Conservation (phyloP, 2,888 invertebrate genomes). For the Epirrhoe tristata region DNA sequence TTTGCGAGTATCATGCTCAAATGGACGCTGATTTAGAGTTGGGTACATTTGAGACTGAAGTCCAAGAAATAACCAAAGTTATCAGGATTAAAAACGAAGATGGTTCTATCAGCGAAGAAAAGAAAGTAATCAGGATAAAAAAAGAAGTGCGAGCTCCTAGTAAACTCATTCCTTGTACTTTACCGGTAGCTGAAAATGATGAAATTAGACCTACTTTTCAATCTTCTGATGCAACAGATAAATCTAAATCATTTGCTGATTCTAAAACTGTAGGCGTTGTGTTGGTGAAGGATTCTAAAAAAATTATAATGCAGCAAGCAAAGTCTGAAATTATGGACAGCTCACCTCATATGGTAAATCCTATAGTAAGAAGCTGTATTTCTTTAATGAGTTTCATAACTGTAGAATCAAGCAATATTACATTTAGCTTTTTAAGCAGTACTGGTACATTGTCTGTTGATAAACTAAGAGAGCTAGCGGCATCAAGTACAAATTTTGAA, state of each 20-base stretch:
- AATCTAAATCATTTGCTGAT: slow-evolving; percentile 3
- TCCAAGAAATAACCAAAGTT: slow-evolving; percentile 55
- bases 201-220: neutral
- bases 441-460: slow-evolving; percentile 5
- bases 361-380: slow-evolving; percentile 12
- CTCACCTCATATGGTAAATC: slow-evolving; percentile 3
- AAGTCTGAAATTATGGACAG: slow-evolving; percentile 12
- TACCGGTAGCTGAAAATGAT: neutral
- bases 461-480: slow-evolving; percentile 13
- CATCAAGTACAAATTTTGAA: slow-evolving; percentile 13
- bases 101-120: slow-evolving; percentile 55
- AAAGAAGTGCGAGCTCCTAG: slow-evolving; percentile 47
- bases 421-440: slow-evolving; percentile 5
- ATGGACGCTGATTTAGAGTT: slow-evolving; percentile 44
- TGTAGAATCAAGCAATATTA: slow-evolving; percentile 4
- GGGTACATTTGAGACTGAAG: slow-evolving; percentile 52
- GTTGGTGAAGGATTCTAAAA: slow-evolving; percentile 6
- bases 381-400: slow-evolving; percentile 16
- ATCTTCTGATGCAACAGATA: slow-evolving; percentile 7
- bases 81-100: slow-evolving; percentile 54
- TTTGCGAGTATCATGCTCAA: slow-evolving; percentile 19
- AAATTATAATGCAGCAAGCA: neutral
- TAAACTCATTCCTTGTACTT: neutral
- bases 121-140: slow-evolving; percentile 52
- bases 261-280: slow-evolving; percentile 11